Evolutionary conservation across 1,140 invertebrate species (phyloP), one percentile per base, ranked within the genome.

Genomic region (Aphaenogaster ashmeadi): DNA sequence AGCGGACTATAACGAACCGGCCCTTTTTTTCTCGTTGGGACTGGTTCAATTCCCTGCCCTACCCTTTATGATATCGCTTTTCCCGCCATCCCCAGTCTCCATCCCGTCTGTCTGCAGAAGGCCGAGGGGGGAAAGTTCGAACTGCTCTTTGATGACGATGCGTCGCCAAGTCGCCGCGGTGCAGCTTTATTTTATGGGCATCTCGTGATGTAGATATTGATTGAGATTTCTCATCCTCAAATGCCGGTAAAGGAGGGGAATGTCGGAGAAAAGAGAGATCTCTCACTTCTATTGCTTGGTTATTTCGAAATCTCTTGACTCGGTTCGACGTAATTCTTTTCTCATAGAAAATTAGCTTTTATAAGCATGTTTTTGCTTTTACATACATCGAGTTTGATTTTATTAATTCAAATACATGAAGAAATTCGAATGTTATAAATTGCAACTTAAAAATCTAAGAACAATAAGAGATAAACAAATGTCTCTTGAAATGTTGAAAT

Each of bases 81-180:
- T 72, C 60, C 66, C 75, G 52, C 64, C 33, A 67, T 41, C 58
- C 74, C 18, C 58, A 11, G 41, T 50, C 54, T 60, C 64, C 41
- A 58, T 41, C 72, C 44, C 41, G 54, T 60, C 38, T 62, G 21
- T 13, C 58, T 86, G 44, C 27, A 38, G 6, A 38, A 74, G 21
- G 56, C 62, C 74, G 80, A 71, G 54, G 18, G 50, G 21, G 83
- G 81, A 47, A 90, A 92, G 79, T 88, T 92, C 62, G 71, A 92
- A 93, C 88, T 90, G 88, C 72, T 90, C 91, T 92, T 93, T 92
- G 91, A 93, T 93, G 93, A 93, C 92, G 87, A 87, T 91, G 90
- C 88, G 88, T 92, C 92, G 91, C 85, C 90, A 88, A 90, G 87
- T 92, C 78, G 84, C 86, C 85, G 72, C 80, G 74, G 56, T 92